A percentile compares a stretch with the other conserved stretches of the same genome.
Evolutionary conservation across 2,888 invertebrate genomes (phyloP).

Genomic region (Glyphotaelius pellucidus): DNA sequence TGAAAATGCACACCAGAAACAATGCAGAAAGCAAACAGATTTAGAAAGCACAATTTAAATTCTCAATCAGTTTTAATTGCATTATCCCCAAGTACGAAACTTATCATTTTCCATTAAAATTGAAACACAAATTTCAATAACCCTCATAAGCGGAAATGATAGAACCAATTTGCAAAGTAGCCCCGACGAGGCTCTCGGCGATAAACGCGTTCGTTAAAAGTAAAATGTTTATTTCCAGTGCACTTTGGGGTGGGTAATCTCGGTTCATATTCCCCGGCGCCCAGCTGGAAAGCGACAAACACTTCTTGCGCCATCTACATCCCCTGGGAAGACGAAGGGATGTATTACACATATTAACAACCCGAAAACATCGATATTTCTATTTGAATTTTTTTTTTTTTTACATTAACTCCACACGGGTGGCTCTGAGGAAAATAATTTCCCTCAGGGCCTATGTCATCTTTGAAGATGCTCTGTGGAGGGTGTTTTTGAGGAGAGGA

Average conservation of each 20-base stretch:
- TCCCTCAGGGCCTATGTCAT: too few species aligned
- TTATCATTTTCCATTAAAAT: neutral
- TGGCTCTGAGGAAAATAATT: too few species aligned
- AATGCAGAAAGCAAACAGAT: too few species aligned
- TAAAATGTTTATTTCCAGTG: slow-evolving; percentile 39
- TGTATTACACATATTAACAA: neutral
- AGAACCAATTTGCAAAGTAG: slow-evolving; percentile 27
- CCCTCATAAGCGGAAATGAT: neutral
- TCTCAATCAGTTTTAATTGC: neutral
- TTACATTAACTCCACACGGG: too few species aligned
- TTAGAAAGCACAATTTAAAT: neutral
- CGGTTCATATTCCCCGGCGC: slow-evolving; percentile 1
- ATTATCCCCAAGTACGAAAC: neutral
- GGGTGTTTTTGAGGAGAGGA: too few species aligned
- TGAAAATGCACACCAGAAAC: too few species aligned
- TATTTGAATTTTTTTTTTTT: too few species aligned
- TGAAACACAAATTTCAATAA: neutral
- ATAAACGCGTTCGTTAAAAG: slow-evolving; percentile 18
- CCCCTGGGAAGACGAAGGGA: neutral
- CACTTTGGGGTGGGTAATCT: slow-evolving; percentile 21
- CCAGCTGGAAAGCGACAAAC: slow-evolving; percentile 33
- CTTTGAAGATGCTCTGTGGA: too few species aligned
- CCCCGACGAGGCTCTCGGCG: neutral
- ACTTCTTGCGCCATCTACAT: neutral
- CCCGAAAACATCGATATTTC: neutral